These are phyloP conservation scores for Spicauda simplicius DNA, from an alignment of 2,888 invertebrate species.

Conservation along the genomic window DNA sequence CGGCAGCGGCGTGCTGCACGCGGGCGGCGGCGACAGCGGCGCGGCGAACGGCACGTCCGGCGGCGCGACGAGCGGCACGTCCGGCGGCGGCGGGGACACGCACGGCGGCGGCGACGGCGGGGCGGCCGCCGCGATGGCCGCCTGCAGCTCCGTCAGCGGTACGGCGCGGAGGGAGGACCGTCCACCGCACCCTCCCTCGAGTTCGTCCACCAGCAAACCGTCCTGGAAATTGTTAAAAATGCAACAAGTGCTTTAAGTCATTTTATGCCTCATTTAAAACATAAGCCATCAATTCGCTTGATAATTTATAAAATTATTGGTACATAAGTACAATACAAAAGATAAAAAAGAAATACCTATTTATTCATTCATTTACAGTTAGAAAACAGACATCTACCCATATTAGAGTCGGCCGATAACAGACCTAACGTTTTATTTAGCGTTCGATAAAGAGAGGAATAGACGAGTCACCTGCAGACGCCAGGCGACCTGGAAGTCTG, in stretches of 20 bases:
- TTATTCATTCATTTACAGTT: too few relatives aligned
- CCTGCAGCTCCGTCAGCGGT: slow-evolving; percentile 67
- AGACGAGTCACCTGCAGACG: slow-evolving; percentile 56
- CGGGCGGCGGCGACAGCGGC: slow-evolving; percentile 32
- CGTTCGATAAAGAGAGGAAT: too few relatives aligned
- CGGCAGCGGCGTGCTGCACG: slow-evolving; percentile 38
- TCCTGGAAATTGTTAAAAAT: too few relatives aligned
- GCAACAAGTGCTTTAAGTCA: too few relatives aligned
- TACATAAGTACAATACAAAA: too few relatives aligned
- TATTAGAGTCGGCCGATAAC: too few relatives aligned
- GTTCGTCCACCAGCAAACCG: slow-evolving; percentile 41
- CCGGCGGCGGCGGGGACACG: slow-evolving; percentile 30
- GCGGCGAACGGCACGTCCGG: slow-evolving; percentile 48
- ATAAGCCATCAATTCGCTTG: too few relatives aligned
- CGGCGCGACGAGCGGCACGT: slow-evolving; percentile 6
- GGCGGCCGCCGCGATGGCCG: slow-evolving; percentile 60
- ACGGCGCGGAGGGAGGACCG: slow-evolving; percentile 50
- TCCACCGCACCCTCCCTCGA: slow-evolving; percentile 39
- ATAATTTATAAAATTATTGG: too few relatives aligned
- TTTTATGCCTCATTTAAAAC: too few relatives aligned
- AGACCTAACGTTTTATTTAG: too few relatives aligned
- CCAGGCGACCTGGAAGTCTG: slow-evolving; percentile 69
- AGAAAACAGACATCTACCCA: too few relatives aligned
- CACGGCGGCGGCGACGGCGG: slow-evolving; percentile 46
- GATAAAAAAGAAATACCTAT: too few relatives aligned